Evolutionary conservation across 2,113 vertebrate species (phyloP).

Genomic region (Cygnus atratus): DNA sequence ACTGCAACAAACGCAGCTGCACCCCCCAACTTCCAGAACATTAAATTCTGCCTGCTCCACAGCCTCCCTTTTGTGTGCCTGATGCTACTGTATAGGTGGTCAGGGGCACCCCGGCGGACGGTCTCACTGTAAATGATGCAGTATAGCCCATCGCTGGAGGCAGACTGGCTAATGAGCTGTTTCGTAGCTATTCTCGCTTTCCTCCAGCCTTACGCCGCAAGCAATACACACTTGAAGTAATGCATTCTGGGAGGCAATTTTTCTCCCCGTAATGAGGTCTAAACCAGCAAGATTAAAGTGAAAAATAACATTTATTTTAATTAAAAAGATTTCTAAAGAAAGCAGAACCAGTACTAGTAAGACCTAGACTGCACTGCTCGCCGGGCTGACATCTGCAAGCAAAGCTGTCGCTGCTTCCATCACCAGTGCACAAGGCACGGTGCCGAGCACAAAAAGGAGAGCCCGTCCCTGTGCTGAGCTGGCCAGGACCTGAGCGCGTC

Average conservation of each 20-base stretch:
- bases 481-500: accelerated
- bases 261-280: not conserved
- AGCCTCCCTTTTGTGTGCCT: not conserved
- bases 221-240: accelerated
- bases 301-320: not conserved
- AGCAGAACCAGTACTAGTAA: not conserved
- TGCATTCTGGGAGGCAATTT: not conserved
- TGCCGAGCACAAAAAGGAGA: accelerated
- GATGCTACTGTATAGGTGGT: not conserved
- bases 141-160: not conserved
- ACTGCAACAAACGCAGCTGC: not conserved
- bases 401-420: not conserved
- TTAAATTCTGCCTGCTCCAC: not conserved
- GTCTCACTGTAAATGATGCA: no score
- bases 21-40: not conserved
- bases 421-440: accelerated
- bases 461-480: not conserved
- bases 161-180: not conserved
- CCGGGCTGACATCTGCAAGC: not conserved
- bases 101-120: not conserved
- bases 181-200: not conserved
- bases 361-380: accelerated
- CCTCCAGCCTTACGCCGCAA: not conserved
- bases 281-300: not conserved
- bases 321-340: not conserved